A percentile compares a stretch with the other conserved stretches of the same genome.
phyloP scores from a whole-genome alignment of 2,888 invertebrate genomes.

The Rhaphigaster nebulosa region DNA sequence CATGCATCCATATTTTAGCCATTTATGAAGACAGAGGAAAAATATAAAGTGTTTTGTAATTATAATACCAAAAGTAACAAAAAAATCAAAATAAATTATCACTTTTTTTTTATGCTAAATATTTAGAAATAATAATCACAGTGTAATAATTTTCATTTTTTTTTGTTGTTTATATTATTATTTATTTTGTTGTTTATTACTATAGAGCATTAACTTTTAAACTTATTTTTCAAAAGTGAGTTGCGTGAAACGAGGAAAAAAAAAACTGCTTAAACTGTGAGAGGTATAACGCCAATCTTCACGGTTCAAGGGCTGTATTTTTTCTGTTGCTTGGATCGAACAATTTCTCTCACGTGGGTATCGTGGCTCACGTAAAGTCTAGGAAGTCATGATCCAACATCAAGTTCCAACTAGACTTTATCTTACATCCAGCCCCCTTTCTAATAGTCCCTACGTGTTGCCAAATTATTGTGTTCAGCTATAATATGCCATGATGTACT shows the following conservation, averaged over 20 bases:
- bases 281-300: not conserved
- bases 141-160: too few species aligned
- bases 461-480: not conserved
- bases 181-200: too few species aligned
- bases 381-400: constrained; percentile 20
- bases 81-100: too few species aligned
- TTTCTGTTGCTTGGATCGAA: not conserved
- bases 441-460: not conserved
- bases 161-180: too few species aligned
- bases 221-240: not conserved
- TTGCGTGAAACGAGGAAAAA: not conserved
- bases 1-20: too few species aligned
- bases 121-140: too few species aligned
- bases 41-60: too few species aligned
- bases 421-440: not conserved
- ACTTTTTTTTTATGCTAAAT: too few species aligned
- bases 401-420: not conserved
- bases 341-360: constrained; percentile 29
- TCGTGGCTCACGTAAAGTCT: constrained; percentile 44
- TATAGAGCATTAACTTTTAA: too few species aligned
- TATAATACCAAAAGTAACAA: too few species aligned
- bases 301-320: not conserved
- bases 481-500: too few species aligned
- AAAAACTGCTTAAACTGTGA: not conserved
- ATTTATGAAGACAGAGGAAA: too few species aligned